These are phyloP conservation scores for Leptatherina wallacei DNA, from an alignment of 2,797 vertebrate species.

Conservation along the genomic window DNA sequence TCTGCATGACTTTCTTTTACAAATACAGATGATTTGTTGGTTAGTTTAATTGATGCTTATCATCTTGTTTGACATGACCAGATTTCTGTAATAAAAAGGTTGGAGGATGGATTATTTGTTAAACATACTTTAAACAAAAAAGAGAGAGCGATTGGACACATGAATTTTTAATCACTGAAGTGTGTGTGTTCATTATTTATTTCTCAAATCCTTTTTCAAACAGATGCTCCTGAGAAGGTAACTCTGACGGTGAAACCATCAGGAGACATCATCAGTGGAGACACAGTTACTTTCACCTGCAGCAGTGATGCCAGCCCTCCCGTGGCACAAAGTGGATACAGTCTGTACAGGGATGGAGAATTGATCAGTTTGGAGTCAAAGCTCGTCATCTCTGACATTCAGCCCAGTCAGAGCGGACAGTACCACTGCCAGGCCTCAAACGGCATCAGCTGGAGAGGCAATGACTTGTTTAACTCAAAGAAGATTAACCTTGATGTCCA, in stretches of 20 bases:
- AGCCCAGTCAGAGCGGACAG: conserved; percentile 56
- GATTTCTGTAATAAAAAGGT: neutral
- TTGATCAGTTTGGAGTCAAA: conserved; percentile 35
- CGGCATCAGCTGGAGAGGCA: conserved; percentile 40
- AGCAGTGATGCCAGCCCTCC: conserved; percentile 64
- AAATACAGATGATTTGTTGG: neutral
- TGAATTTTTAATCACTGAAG: neutral
- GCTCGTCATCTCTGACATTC: conserved; percentile 49
- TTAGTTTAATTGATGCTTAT: neutral
- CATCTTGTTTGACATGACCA: neutral
- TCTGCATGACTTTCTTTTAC: neutral
- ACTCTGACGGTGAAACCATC: conserved; percentile 48
- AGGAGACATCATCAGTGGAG: conserved; percentile 30
- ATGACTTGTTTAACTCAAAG: conserved; percentile 30
- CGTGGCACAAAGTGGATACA: conserved; percentile 45
- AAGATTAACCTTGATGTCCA: conserved; percentile 49
- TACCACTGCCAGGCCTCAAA: conserved; percentile 70
- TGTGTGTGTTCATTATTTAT: neutral
- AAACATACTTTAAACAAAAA: no score
- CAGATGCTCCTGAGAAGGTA: conserved; percentile 60
- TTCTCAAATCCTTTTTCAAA: neutral
- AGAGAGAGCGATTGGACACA: neutral
- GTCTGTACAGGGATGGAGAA: conserved; percentile 48
- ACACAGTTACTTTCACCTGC: conserved; percentile 52
- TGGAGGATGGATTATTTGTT: no score